Base-by-base conservation (phyloP, 2,888 invertebrate species). In the Eudasyphora cyanicolor region DNA sequence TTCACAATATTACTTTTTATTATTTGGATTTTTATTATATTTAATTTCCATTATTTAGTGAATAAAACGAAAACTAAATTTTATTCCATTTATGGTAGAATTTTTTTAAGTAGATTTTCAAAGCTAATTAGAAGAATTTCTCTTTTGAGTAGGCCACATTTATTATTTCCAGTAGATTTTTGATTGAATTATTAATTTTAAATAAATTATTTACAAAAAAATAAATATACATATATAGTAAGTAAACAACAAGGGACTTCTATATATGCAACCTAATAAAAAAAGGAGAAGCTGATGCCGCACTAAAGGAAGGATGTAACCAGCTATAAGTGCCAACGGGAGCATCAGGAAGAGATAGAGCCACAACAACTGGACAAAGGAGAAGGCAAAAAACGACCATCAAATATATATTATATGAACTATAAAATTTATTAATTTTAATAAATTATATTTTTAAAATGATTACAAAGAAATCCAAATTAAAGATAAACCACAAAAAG, bases 341-440 rank as follows among this genome's bases (percentile, higher is more conserved):
- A 21, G 29, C 29, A 29, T 27, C 29, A 29, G 0, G 60, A 29
- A 29, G 29, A 0, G 38, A 38, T 6, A 38, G 2, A n/a, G 12
- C 7, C 7, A n/a, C 45, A 14, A 45, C 3, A 45, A n/a, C n/a
- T 12, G 45, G 14, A 45, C n/a, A 45, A 45, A 38, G 5, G 10
- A n/a, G n/a, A n/a, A n/a, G n/a, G n/a, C n/a, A n/a, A 64, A 64
- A 21, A 67, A 67, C 38, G 67, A 67, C 67, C 67, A 67, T 67
- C 67, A 67, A 29, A 42, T 67, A 67, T 62, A 60, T 62, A 62
- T n/a, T 51, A 57, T 67, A 38, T 67, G 24, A 67, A 67, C 21
- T 19, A 57, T n/a, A 57, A 67, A 67, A n/a, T 42, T 67, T 42
- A 67, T 67, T 35, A 60, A 60, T 60, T 51, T 79, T 64, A 64